phyloP scores from a whole-genome alignment of 2,797 vertebrate species.

The Toxotes lorentzi region DNA sequence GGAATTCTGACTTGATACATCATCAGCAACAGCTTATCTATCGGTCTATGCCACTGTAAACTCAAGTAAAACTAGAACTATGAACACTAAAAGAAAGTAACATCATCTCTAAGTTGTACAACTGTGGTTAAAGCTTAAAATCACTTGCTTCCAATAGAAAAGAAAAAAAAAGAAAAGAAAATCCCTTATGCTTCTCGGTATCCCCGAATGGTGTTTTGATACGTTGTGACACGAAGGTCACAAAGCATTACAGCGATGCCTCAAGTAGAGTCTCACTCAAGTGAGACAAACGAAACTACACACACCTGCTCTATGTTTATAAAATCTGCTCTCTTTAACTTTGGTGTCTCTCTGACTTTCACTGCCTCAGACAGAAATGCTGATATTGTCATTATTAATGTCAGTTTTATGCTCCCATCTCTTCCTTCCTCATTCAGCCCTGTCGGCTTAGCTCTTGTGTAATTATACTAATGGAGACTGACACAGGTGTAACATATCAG shows the following conservation, averaged over 20 bases:
- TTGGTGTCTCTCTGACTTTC: slow-evolving; percentile 11
- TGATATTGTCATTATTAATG: slow-evolving; percentile 68
- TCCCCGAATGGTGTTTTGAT: slow-evolving; percentile 14
- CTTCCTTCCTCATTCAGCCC: slow-evolving; percentile 39
- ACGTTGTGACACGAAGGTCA: slow-evolving; percentile 46
- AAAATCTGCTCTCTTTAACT: slow-evolving; percentile 9
- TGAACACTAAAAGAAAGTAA: not conserved
- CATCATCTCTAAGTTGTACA: not conserved
- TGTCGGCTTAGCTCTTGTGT: slow-evolving; percentile 57
- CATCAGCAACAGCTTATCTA: too few relatives aligned
- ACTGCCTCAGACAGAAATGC: slow-evolving; percentile 51
- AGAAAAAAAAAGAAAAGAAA: not conserved
- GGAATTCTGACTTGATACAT: too few relatives aligned
- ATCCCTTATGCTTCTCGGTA: not conserved
- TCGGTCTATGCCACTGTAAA: not conserved
- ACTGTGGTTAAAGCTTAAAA: slow-evolving; percentile 2
- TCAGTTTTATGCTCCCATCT: slow-evolving; percentile 48
- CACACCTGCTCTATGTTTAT: slow-evolving; percentile 16
- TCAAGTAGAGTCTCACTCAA: slow-evolving; percentile 28
- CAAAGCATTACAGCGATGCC: slow-evolving; percentile 14
- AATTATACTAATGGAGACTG: slow-evolving; percentile 70
- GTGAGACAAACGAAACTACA: slow-evolving; percentile 9
- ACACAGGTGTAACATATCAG: slow-evolving; percentile 69
- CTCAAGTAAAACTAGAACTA: not conserved
- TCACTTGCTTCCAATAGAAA: not conserved